A percentile compares a stretch with the other conserved stretches of the same genome.
phyloP scores from a whole-genome alignment of 2,888 invertebrate genomes.

The Chesias legatella region DNA sequence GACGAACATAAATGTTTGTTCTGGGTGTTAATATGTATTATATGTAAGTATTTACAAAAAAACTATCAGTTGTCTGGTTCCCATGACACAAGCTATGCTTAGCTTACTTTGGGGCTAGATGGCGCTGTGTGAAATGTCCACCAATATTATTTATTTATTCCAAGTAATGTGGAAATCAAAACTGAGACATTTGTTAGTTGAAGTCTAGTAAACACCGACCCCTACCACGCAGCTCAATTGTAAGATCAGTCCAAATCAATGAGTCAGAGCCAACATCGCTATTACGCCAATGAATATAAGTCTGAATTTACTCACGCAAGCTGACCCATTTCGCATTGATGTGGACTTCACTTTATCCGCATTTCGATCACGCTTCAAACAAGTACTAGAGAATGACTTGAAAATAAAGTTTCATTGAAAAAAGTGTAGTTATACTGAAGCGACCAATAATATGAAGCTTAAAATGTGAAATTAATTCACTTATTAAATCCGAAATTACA shows the following conservation, averaged over 20 bases:
- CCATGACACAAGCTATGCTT: too few species aligned
- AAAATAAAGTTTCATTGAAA: background rate
- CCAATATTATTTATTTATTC: too few species aligned
- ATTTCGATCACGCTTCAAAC: slow-evolving; percentile 9
- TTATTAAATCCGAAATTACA: too few species aligned
- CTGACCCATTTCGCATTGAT: slow-evolving; percentile 1
- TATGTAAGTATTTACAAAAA: too few species aligned
- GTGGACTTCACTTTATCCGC: slow-evolving; percentile 10
- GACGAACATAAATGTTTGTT: too few species aligned
- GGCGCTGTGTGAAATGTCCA: too few species aligned
- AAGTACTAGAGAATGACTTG: background rate
- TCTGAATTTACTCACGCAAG: background rate
- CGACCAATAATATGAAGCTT: too few species aligned
- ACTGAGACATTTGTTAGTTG: background rate
- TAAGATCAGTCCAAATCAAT: slow-evolving; percentile 10
- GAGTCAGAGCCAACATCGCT: background rate
- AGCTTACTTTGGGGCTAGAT: too few species aligned
- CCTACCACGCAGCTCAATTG: slow-evolving; percentile 7
- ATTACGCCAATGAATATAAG: slow-evolving; percentile 4
- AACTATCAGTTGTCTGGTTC: too few species aligned
- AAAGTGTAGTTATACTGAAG: slow-evolving; percentile 2
- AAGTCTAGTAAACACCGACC: background rate
- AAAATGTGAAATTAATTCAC: too few species aligned
- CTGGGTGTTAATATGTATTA: too few species aligned
- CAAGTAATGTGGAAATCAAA: too few species aligned